Percentiles rank a stretch among this genome's conserved stretches.
These are phyloP conservation scores for Lepidurus packardi DNA, from an alignment of 1,140 invertebrate species.

Conservation along the genomic window DNA sequence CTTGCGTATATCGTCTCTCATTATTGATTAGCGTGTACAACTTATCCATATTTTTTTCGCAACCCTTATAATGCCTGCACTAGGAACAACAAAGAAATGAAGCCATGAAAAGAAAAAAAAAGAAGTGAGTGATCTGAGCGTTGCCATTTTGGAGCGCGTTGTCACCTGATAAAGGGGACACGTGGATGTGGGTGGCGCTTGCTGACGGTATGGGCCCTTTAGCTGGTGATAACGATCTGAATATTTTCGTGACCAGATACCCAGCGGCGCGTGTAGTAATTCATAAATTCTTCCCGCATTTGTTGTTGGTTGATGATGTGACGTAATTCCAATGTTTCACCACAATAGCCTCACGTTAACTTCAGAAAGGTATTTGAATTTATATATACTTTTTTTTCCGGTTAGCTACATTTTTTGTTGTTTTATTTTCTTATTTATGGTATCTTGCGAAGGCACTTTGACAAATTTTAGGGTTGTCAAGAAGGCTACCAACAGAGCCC, in stretches of 20 bases:
- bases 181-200: not conserved
- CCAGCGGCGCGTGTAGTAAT: slow-evolving; percentile 7
- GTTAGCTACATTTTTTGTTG: not conserved
- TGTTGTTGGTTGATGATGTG: not conserved
- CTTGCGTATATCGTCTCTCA: not conserved
- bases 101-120: too few relatives aligned
- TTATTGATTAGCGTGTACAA: not conserved
- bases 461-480: slow-evolving; percentile 12
- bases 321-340: not conserved
- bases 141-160: not conserved
- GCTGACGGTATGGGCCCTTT: not conserved
- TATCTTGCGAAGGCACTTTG: not conserved
- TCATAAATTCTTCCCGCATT: not conserved
- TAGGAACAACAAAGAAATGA: too few relatives aligned
- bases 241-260: not conserved
- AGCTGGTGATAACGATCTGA: slow-evolving; percentile 2
- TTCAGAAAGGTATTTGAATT: not conserved
- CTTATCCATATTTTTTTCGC: too few relatives aligned
- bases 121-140: too few relatives aligned
- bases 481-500: not conserved
- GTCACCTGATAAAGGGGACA: not conserved
- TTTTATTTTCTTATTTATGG: not conserved
- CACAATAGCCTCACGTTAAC: too few relatives aligned
- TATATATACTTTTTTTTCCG: not conserved
- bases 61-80: too few relatives aligned